These are phyloP conservation scores for Melanerpes formicivorus DNA, from an alignment of 2,113 vertebrate genomes.

Conservation along the genomic window DNA sequence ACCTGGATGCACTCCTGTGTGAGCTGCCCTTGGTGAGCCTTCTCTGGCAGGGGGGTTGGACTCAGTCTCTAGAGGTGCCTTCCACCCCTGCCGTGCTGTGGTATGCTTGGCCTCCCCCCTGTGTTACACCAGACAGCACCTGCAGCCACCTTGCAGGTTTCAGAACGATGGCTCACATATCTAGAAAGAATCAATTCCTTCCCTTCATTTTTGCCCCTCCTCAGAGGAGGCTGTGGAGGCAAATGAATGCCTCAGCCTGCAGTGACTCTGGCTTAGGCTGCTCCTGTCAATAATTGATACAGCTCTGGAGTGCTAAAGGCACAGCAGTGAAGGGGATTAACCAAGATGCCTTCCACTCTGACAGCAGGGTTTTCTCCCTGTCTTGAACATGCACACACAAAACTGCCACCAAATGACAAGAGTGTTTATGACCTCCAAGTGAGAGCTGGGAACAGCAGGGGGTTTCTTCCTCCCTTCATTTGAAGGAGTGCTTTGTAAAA, in stretches of 20 bases:
- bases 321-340: conserved; percentile 26
- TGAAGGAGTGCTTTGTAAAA: background rate
- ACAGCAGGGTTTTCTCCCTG: background rate
- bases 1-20: no score
- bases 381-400: background rate
- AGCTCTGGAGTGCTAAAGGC: background rate
- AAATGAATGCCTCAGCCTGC: background rate
- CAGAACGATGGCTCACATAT: background rate
- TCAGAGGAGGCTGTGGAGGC: background rate
- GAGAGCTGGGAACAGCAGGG: background rate
- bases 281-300: conserved; percentile 43
- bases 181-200: background rate
- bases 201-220: background rate
- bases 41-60: no score
- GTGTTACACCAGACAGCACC: background rate
- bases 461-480: background rate
- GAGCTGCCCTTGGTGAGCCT: no score
- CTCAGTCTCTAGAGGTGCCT: no score
- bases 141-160: background rate
- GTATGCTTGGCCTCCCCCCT: background rate
- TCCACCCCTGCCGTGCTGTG: no score
- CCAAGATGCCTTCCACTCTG: background rate
- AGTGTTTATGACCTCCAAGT: background rate
- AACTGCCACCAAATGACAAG: background rate
- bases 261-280: background rate